Evolutionary conservation across 2,113 vertebrate species (phyloP).

Genomic region (Mungos mungo): DNA sequence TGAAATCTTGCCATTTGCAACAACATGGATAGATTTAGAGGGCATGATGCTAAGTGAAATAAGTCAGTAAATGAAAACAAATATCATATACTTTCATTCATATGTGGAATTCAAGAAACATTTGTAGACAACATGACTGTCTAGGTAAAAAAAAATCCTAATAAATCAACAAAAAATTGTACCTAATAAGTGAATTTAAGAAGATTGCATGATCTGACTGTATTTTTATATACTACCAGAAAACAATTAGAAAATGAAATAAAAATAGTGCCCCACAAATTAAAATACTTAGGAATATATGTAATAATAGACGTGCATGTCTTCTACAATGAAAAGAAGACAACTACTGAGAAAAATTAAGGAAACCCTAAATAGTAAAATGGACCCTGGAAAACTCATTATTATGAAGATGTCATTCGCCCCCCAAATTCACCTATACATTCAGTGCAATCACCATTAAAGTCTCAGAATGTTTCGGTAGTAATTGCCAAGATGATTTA

Average conservation of each 20-base stretch:
- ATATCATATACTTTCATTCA: no score
- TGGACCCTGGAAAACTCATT: background rate
- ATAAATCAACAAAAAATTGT: background rate
- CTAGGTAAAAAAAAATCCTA: background rate
- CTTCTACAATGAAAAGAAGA: background rate
- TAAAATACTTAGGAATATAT: background rate
- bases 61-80: no score
- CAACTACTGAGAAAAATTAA: background rate
- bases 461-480: background rate
- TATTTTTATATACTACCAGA: background rate
- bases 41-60: background rate
- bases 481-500: background rate
- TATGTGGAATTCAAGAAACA: background rate
- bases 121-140: background rate
- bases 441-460: background rate
- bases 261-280: background rate
- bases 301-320: background rate
- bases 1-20: background rate
- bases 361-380: background rate
- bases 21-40: background rate
- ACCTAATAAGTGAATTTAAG: background rate
- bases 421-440: background rate
- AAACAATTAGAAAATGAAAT: conserved; percentile 36
- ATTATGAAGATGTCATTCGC: conserved; percentile 10
- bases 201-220: background rate